Conservation (phyloP, 2,113 vertebrate species). For the Strix aluco region DNA sequence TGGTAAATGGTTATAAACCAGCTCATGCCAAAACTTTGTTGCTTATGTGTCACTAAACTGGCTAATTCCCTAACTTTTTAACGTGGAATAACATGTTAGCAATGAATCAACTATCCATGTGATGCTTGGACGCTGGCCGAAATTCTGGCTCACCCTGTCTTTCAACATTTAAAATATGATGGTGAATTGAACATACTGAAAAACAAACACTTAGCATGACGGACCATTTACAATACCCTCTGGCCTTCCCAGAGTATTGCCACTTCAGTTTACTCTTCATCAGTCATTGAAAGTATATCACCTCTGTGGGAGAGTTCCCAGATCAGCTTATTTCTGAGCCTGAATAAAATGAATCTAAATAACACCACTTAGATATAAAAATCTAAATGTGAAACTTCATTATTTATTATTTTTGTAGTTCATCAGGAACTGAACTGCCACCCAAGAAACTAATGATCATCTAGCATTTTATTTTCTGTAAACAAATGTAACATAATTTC, state of each 20-base stretch:
- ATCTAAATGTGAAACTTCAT: background rate
- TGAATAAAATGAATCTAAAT: background rate
- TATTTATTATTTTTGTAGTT: background rate
- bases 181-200: background rate
- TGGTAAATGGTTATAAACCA: background rate
- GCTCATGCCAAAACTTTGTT: background rate
- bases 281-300: background rate
- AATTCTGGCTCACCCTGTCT: background rate
- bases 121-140: background rate
- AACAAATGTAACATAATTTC: background rate
- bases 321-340: background rate
- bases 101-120: background rate
- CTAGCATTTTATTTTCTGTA: background rate
- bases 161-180: background rate
- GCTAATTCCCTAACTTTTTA: background rate
- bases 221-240: background rate
- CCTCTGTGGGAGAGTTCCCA: background rate
- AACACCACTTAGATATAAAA: background rate
- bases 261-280: background rate
- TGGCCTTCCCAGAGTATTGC: background rate
- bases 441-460: background rate
- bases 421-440: background rate
- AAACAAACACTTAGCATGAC: background rate
- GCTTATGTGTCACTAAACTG: background rate
- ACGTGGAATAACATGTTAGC: background rate